phyloP scores from a whole-genome alignment of 2,113 vertebrate genomes.

The Recurvirostra avosetta region DNA sequence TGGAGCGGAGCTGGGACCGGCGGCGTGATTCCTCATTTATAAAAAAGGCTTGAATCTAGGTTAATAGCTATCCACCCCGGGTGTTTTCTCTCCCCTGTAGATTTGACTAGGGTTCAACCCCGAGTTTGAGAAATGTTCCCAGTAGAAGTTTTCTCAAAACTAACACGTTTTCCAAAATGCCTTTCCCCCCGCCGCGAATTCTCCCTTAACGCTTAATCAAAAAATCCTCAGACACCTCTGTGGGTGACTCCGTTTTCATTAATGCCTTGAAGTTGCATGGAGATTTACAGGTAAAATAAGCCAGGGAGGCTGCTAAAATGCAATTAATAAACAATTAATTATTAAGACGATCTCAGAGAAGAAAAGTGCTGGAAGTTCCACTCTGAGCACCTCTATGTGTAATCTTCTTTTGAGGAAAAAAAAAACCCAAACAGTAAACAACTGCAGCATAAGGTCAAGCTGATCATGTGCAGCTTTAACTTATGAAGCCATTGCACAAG shows the following conservation, averaged over 20 bases:
- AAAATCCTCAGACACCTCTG: not conserved
- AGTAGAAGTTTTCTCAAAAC: not conserved
- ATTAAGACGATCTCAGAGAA: not conserved
- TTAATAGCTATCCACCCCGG: not conserved
- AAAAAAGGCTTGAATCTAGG: not conserved
- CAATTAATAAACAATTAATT: not conserved
- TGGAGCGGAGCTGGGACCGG: not conserved
- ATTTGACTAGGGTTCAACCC: not conserved
- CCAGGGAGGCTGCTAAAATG: not conserved
- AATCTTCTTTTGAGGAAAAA: not conserved
- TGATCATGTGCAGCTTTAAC: conserved; percentile 32
- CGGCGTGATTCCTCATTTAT: not conserved
- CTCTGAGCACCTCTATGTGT: not conserved
- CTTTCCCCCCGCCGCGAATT: not conserved
- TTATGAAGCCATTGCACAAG: not conserved
- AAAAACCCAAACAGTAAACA: not conserved
- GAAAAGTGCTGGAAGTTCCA: not conserved
- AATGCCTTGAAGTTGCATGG: not conserved
- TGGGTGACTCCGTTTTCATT: not conserved
- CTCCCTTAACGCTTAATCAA: not conserved
- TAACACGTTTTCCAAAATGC: not conserved
- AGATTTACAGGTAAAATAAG: not conserved
- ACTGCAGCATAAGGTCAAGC: not conserved
- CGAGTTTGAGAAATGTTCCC: not conserved
- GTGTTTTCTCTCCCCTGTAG: not conserved